Base-by-base conservation (phyloP, 2,797 vertebrate genomes). In the Eidolon dupreanum region DNA sequence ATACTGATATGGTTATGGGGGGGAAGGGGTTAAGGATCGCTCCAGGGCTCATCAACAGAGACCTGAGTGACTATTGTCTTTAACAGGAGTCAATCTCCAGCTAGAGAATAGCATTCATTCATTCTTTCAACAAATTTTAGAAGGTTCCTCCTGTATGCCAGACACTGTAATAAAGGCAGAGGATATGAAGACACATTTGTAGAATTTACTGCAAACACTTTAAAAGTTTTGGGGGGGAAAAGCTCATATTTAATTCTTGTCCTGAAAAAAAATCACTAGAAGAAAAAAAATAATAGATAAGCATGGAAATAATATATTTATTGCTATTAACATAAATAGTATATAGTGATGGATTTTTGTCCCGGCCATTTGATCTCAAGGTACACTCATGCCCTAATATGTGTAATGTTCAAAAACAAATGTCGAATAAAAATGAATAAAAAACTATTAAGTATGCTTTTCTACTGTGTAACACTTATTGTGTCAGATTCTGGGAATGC, bases 251-350 rank as follows among this genome's bases (percentile, higher is more conserved):
- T 53, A 74, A 85, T 49, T 38, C 4, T 78, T 65, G 7, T 36
- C 31, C 28, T 78, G 24, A 59, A 59, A 66, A 24, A 24, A n/a
- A 31, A 38, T 38, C 6, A 33, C 15, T 20, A 10, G n/a, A 36
- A 90, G 22, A 90, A 93, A 88, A 90, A 68, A 88, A 87, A 68
- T 78, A 77, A 79, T 20, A 75, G 19, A 78, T 70, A 36, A 74
- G 61, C 16, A 36, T 9, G 1, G 12, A 15, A 17, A 88, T 95
- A 68, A 78, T 19, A 15, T 22, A 74, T 74, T 31, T 79, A 38
- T 38, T 55, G 61, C 12, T 68, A 36, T 75, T 87, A 51, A 78
- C 9, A 46, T 3, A 66, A 82, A 91, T 28, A 33, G 20, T 61
- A 46, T 41, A 65, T 4, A 90, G 3, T 28, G 31, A 86, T 59